These are phyloP conservation scores for Celastrina argiolus DNA, from an alignment of 2,888 invertebrate species.

Conservation along the genomic window DNA sequence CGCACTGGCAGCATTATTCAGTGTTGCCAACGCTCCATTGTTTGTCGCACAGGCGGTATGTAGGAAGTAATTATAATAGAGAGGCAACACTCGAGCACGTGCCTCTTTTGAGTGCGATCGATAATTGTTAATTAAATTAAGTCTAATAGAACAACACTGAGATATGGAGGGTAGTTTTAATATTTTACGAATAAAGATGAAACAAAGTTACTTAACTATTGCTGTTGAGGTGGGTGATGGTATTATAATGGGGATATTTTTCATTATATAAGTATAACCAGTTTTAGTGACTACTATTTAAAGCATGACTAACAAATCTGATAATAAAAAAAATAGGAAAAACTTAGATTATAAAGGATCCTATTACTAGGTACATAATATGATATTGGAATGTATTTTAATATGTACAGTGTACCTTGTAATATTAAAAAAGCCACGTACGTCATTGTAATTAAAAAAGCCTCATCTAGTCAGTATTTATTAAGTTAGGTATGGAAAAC, in stretches of 20 bases:
- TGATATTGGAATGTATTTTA: too few species aligned
- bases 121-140: constrained; percentile 42
- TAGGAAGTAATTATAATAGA: constrained; percentile 73
- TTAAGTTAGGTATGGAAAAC: too few species aligned
- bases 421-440: background rate
- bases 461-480: constrained; percentile 12
- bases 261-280: too few species aligned
- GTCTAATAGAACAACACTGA: constrained; percentile 31
- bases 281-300: too few species aligned
- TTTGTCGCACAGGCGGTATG: constrained; percentile 53
- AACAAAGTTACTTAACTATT: background rate
- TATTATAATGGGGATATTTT: background rate
- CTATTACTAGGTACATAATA: too few species aligned
- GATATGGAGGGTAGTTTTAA: constrained; percentile 6
- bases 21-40: constrained; percentile 51
- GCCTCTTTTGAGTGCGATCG: constrained; percentile 34
- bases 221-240: background rate
- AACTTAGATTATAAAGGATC: too few species aligned
- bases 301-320: too few species aligned
- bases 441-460: constrained; percentile 14
- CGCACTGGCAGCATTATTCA: constrained; percentile 46
- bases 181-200: background rate
- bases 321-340: too few species aligned
- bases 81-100: constrained; percentile 60
- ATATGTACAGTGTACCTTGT: too few species aligned